Conservation (phyloP, 2,797 vertebrate species). For the Peromyscus attwateri region DNA sequence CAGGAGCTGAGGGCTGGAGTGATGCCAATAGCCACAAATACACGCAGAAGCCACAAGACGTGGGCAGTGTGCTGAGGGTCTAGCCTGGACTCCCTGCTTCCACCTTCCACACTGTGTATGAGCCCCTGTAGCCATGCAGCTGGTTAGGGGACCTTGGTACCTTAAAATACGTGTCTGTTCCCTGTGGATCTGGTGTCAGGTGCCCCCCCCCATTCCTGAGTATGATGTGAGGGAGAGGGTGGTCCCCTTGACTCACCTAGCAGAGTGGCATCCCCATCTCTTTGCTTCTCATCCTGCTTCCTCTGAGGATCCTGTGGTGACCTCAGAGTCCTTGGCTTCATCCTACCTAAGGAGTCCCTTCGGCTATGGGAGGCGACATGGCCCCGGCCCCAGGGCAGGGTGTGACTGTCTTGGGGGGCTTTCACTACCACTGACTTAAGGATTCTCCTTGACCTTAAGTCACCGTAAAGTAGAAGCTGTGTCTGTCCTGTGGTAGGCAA, state of each 20-base stretch:
- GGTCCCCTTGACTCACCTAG: neutral
- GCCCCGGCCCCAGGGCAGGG: too few species aligned
- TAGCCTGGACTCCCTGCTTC: neutral
- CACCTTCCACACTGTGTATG: neutral
- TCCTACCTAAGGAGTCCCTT: neutral
- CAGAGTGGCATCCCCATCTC: neutral
- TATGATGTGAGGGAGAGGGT: neutral
- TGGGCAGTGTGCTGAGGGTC: neutral
- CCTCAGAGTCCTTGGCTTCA: neutral
- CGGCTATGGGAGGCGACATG: neutral
- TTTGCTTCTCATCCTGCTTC: neutral
- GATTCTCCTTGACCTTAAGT: neutral
- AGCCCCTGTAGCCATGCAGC: neutral
- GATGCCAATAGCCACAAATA: neutral
- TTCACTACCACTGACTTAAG: neutral
- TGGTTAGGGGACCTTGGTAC: too few species aligned
- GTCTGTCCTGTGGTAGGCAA: neutral
- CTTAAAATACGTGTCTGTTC: neutral
- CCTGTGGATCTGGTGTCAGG: neutral
- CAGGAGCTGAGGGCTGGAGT: neutral
- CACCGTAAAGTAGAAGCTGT: neutral
- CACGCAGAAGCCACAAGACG: neutral
- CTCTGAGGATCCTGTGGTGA: neutral
- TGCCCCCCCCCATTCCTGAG: neutral
- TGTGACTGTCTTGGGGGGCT: accelerated